Conservation (phyloP, 2,113 vertebrate species). For the Sinocyclocheilus anshuiensis region DNA sequence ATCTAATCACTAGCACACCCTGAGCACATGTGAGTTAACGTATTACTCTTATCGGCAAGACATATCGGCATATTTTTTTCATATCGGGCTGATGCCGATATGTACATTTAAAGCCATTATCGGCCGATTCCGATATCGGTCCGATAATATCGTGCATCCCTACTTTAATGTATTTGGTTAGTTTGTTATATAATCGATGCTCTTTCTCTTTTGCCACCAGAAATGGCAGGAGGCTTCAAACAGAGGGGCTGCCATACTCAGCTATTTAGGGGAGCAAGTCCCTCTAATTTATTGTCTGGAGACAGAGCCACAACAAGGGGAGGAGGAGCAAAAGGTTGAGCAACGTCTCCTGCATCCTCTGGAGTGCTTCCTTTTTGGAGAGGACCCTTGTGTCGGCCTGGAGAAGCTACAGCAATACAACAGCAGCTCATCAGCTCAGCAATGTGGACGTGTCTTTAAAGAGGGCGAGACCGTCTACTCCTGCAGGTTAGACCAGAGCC, state of each 20-base stretch:
- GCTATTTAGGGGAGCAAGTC: conserved; percentile 85
- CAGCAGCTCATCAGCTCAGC: conserved; percentile 79
- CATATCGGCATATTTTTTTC: too few relatives aligned
- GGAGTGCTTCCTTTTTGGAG: conserved; percentile 91
- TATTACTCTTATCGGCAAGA: too few relatives aligned
- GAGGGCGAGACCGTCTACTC: conserved; percentile 97
- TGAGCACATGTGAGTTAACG: too few relatives aligned
- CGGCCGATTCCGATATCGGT: too few relatives aligned
- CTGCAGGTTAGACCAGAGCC: conserved; percentile 86
- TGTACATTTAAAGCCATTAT: too few relatives aligned
- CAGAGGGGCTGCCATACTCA: conserved; percentile 79
- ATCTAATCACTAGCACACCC: too few relatives aligned
- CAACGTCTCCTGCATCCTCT: conserved; percentile 81
- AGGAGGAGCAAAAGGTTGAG: conserved; percentile 84
- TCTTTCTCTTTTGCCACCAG: conserved; percentile 69
- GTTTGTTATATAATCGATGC: not conserved
- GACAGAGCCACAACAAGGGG: conserved; percentile 79
- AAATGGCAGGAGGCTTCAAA: conserved; percentile 84
- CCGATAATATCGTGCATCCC: too few relatives aligned
- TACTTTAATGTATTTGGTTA: not conserved
- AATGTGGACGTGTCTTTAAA: conserved; percentile 96
- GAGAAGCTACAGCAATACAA: conserved; percentile 85
- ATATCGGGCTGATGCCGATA: too few relatives aligned
- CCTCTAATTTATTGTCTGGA: conserved; percentile 85
- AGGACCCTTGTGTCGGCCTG: conserved; percentile 85